Conservation (phyloP, 2,113 vertebrate genomes). For the Vimba vimba region DNA sequence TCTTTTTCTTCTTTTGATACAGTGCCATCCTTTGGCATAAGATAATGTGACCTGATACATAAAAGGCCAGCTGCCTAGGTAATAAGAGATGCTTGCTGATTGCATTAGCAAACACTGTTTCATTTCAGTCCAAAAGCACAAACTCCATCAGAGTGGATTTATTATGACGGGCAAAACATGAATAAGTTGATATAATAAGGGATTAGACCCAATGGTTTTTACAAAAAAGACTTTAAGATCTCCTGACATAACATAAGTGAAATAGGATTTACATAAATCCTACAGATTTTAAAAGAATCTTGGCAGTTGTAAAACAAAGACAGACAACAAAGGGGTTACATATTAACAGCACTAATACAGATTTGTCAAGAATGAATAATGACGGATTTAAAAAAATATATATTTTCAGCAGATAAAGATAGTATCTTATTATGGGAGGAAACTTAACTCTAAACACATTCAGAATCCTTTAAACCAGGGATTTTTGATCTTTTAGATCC, state of each 20-base stretch:
- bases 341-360: neutral
- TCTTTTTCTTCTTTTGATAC: neutral
- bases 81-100: slow-evolving; percentile 5
- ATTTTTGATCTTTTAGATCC: too few relatives aligned
- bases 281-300: neutral
- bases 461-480: too few relatives aligned
- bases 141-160: neutral
- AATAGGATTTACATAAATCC: slow-evolving; percentile 20
- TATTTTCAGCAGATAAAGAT: neutral
- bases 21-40: neutral
- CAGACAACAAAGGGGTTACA: neutral
- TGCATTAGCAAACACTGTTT: slow-evolving; percentile 19
- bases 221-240: neutral
- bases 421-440: neutral
- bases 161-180: neutral
- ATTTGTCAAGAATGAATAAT: neutral
- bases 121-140: slow-evolving; percentile 22
- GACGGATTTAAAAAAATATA: neutral
- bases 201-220: neutral
- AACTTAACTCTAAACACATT: too few relatives aligned
- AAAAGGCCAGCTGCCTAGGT: neutral
- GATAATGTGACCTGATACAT: slow-evolving; percentile 19
- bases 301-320: neutral
- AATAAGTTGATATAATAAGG: neutral
- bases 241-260: slow-evolving; percentile 10